Evolutionary conservation across 2,797 vertebrate genomes (phyloP).

Genomic region (Schizothorax lantsangensis): DNA sequence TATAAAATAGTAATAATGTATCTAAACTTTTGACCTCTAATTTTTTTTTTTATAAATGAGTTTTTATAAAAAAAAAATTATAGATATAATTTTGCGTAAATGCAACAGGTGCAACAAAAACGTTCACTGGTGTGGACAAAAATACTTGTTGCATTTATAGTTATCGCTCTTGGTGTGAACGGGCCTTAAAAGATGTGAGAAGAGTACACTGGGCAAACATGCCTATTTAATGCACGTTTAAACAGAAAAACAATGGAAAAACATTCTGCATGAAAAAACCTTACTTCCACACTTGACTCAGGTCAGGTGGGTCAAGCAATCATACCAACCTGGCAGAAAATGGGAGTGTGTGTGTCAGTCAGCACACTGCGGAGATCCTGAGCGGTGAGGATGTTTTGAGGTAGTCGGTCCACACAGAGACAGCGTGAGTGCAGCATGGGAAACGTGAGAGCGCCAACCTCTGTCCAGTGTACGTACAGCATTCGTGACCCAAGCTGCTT

Average conservation of each 20-base stretch:
- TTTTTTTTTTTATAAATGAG: too few relatives aligned
- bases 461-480: conserved; percentile 95
- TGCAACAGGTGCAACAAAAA: too few relatives aligned
- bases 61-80: too few relatives aligned
- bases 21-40: too few relatives aligned
- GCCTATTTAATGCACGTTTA: too few relatives aligned
- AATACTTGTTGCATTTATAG: too few relatives aligned
- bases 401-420: conserved; percentile 88
- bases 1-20: too few relatives aligned
- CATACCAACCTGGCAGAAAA: conserved; percentile 88
- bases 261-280: not conserved
- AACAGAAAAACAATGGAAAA: not conserved
- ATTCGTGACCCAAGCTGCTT: conserved; percentile 89
- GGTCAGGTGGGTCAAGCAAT: not conserved
- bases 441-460: conserved; percentile 85
- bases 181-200: too few relatives aligned
- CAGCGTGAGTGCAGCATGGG: conserved; percentile 88
- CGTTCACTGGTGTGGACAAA: too few relatives aligned
- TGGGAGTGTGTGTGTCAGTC: conserved; percentile 75
- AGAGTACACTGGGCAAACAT: too few relatives aligned
- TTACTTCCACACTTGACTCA: not conserved
- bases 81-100: too few relatives aligned
- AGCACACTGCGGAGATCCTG: conserved; percentile 83
- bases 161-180: too few relatives aligned
- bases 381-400: conserved; percentile 78